Evolutionary conservation across 2,797 vertebrate genomes (phyloP).

Genomic region (Phaenicophaeus curvirostris): DNA sequence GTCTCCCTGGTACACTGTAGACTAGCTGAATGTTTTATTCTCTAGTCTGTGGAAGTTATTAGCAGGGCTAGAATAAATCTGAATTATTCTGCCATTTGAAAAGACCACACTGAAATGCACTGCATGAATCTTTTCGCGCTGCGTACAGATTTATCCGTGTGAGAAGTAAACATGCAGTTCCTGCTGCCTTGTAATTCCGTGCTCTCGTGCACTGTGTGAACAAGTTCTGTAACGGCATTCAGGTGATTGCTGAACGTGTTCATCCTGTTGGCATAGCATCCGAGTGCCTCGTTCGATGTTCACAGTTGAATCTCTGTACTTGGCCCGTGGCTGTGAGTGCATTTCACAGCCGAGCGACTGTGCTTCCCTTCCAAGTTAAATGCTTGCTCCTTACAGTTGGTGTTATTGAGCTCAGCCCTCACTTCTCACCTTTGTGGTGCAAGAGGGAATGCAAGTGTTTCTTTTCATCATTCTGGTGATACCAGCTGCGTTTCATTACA

Average conservation of each 20-base stretch:
- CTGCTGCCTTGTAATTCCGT: neutral
- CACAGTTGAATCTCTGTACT: neutral
- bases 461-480: neutral
- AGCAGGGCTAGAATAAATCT: neutral
- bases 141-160: neutral
- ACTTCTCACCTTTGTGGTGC: neutral
- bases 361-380: neutral
- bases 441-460: neutral
- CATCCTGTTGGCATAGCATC: neutral
- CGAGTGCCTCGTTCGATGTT: neutral
- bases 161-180: neutral
- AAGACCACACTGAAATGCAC: neutral
- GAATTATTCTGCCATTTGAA: neutral
- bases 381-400: accelerated
- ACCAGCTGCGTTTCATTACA: neutral
- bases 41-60: neutral
- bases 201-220: neutral
- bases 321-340: neutral
- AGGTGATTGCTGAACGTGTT: neutral
- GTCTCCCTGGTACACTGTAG: neutral
- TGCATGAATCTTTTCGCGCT: neutral
- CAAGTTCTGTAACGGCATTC: neutral
- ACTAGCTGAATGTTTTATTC: neutral
- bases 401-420: neutral
- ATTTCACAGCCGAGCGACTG: neutral